Conservation (phyloP, 2,888 invertebrate genomes). For the Cyclophora albipunctata region DNA sequence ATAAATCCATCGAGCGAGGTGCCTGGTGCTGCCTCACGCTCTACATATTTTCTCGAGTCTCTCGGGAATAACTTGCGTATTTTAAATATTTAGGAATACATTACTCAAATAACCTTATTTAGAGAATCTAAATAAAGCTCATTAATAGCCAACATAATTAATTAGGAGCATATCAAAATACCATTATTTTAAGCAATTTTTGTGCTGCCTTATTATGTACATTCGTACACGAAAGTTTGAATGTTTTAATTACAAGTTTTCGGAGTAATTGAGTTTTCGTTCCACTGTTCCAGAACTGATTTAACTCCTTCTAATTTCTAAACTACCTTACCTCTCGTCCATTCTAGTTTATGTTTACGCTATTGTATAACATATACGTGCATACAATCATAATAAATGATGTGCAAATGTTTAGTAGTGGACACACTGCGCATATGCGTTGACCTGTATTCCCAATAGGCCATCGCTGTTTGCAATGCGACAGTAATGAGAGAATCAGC, state of each 20-base stretch:
- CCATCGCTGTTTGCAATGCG: slow-evolving; percentile 57
- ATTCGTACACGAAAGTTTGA: too few relatives aligned
- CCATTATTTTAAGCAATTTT: too few relatives aligned
- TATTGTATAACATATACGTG: too few relatives aligned
- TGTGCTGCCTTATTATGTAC: too few relatives aligned
- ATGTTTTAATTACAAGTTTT: too few relatives aligned
- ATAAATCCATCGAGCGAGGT: slow-evolving; percentile 52
- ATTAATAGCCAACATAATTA: slow-evolving; percentile 13
- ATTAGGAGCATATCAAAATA: too few relatives aligned
- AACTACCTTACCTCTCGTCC: too few relatives aligned
- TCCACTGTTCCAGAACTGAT: too few relatives aligned
- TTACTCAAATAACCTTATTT: slow-evolving; percentile 18
- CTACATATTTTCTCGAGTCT: slow-evolving; percentile 49
- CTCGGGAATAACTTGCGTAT: slow-evolving; percentile 29
- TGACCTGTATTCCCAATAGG: slow-evolving; percentile 66
- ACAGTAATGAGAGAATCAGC: slow-evolving; percentile 55
- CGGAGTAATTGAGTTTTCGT: too few relatives aligned
- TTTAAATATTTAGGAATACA: slow-evolving; percentile 24
- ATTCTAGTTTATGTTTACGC: too few relatives aligned
- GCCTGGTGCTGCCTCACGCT: slow-evolving; percentile 42
- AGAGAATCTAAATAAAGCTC: slow-evolving; percentile 18
- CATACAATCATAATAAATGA: too few relatives aligned
- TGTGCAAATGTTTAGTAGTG: slow-evolving; percentile 9
- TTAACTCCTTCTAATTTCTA: too few relatives aligned
- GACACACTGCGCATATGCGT: slow-evolving; percentile 48